A percentile compares a stretch with the other conserved stretches of the same genome.
phyloP scores from a whole-genome alignment of 2,797 vertebrate species.

The Ptychobarbus kaznakovi region DNA sequence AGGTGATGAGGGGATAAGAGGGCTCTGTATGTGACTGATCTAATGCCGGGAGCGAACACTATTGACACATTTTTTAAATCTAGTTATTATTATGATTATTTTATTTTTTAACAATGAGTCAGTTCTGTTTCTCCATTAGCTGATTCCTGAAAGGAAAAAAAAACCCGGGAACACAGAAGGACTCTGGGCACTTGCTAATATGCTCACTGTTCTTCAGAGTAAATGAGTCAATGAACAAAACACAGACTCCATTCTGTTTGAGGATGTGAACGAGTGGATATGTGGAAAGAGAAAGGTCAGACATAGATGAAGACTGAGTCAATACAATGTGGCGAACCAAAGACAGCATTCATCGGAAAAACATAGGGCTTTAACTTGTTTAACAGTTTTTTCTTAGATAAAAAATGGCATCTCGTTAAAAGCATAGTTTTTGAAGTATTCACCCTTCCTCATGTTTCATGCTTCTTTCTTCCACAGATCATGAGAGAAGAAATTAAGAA shows the following conservation, averaged over 20 bases:
- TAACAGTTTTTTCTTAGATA: background rate
- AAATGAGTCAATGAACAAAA: background rate
- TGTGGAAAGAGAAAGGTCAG: conserved; percentile 18
- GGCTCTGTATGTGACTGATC: too few relatives aligned
- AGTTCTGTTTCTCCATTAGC: background rate
- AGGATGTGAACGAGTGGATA: background rate
- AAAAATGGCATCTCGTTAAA: background rate
- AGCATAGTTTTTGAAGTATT: background rate
- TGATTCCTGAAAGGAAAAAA: background rate
- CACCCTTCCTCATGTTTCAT: background rate
- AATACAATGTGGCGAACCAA: background rate
- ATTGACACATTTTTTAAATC: too few relatives aligned
- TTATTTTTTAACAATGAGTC: background rate
- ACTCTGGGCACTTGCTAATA: background rate
- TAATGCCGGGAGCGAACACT: too few relatives aligned
- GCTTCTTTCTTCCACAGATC: background rate
- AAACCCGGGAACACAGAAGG: too few relatives aligned
- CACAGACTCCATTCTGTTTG: conserved; percentile 5
- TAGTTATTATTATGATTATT: background rate
- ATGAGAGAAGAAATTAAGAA: background rate
- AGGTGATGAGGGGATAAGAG: too few relatives aligned
- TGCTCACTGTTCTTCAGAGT: background rate
- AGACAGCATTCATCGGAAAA: background rate
- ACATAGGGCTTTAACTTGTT: background rate
- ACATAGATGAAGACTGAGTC: background rate